These are phyloP conservation scores for Siniperca chuatsi DNA, from an alignment of 2,113 vertebrate genomes.

Conservation along the genomic window DNA sequence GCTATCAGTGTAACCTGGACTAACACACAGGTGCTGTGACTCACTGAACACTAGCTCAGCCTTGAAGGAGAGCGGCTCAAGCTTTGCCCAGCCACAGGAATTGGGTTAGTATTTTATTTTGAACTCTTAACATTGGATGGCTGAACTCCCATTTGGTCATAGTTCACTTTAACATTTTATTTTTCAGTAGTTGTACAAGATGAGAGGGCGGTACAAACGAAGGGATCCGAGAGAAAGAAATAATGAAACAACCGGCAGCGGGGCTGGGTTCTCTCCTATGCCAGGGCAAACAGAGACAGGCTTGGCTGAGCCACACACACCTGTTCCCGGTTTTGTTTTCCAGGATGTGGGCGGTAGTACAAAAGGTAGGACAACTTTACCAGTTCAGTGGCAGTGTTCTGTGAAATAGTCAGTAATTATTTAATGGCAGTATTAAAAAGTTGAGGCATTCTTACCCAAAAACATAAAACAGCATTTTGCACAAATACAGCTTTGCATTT, in stretches of 20 bases:
- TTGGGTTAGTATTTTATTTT: neutral
- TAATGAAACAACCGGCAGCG: neutral
- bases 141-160: accelerated
- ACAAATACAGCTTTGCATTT: no score
- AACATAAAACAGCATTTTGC: no score
- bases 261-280: constrained; percentile 61
- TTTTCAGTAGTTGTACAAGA: constrained; percentile 5
- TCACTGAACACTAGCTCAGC: neutral
- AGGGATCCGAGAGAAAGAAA: neutral
- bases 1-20: neutral
- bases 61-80: neutral
- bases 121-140: neutral
- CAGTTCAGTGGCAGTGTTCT: no score
- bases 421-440: no score
- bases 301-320: constrained; percentile 60
- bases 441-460: no score
- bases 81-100: no score
- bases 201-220: constrained; percentile 59
- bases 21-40: neutral
- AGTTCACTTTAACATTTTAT: neutral
- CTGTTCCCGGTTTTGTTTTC: constrained; percentile 55
- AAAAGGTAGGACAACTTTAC: constrained; percentile 40
- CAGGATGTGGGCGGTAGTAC: neutral
- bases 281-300: constrained; percentile 60
- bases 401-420: no score